These are phyloP conservation scores for Chrysaora quinquecirrha DNA, from an alignment of 30 jellyfish, hydroid and myxozoan species.

Conservation along the genomic window DNA sequence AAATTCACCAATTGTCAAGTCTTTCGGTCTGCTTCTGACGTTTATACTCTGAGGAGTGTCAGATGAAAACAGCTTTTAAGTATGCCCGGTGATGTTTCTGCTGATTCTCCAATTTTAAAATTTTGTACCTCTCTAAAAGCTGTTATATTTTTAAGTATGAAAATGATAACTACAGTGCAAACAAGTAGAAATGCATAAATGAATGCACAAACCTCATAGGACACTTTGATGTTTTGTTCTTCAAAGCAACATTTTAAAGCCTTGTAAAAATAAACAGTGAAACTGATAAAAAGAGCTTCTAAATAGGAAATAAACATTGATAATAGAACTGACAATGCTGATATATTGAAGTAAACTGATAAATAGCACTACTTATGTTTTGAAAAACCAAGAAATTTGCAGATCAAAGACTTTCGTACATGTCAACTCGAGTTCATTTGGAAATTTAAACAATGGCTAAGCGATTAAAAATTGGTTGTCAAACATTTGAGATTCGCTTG, in stretches of 20 bases:
- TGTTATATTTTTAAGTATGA: not conserved
- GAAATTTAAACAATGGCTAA: not conserved
- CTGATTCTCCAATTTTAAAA: no score
- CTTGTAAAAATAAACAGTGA: not conserved
- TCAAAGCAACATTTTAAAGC: conserved; percentile 51
- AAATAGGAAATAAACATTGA: not conserved
- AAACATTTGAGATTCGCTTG: no score
- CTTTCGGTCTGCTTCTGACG: no score
- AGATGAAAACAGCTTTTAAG: no score
- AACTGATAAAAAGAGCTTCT: not conserved
- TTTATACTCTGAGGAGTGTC: no score
- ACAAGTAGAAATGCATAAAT: not conserved
- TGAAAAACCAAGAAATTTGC: not conserved
- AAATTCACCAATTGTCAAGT: no score
- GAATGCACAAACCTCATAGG: conserved; percentile 45
- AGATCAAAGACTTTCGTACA: no score
- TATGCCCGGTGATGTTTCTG: no score
- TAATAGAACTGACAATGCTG: not conserved
- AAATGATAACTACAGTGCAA: not conserved
- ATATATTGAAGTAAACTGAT: not conserved
- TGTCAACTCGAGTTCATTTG: not conserved
- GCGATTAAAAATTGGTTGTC: no score
- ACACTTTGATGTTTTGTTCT: conserved; percentile 10
- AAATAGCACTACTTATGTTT: not conserved
- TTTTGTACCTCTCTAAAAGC: not conserved